A percentile compares a stretch with the other conserved stretches of the same genome.
phyloP scores from a whole-genome alignment of 2,113 vertebrate species.

The Tenebrosternarchus preto region DNA sequence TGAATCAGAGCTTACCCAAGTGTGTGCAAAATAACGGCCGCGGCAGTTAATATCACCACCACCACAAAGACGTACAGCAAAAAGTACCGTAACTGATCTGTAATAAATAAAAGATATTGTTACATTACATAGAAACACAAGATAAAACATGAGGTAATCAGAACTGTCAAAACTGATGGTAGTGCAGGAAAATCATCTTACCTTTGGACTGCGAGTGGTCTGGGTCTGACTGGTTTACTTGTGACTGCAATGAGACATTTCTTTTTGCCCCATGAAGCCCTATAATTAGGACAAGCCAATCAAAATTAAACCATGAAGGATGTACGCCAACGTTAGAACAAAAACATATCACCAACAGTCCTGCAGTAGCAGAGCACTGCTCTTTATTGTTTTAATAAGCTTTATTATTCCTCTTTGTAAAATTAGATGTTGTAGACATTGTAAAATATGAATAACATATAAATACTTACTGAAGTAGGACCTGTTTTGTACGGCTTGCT shows the following conservation, averaged over 20 bases:
- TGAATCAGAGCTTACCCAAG: conserved; percentile 75
- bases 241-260: neutral
- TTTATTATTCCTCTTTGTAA: no score
- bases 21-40: conserved; percentile 73
- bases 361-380: neutral
- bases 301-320: conserved; percentile 1
- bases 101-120: conserved; percentile 46
- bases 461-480: conserved; percentile 79
- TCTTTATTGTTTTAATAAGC: no score
- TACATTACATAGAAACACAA: neutral
- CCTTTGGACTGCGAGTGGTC: conserved; percentile 48
- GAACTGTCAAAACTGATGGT: neutral
- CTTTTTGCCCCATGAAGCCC: conserved; percentile 2
- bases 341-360: neutral
- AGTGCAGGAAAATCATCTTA: conserved; percentile 40
- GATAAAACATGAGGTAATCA: neutral
- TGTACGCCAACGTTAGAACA: neutral
- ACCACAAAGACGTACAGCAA: conserved; percentile 70
- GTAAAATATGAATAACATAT: neutral
- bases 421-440: no score
- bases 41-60: conserved; percentile 71
- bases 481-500: conserved; percentile 79
- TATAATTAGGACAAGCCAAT: conserved; percentile 5
- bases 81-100: conserved; percentile 77
- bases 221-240: neutral